Evolutionary conservation across 1,140 invertebrate genomes (phyloP), one percentile per base, ranked within the genome.

Genomic region (Bombus affinis): DNA sequence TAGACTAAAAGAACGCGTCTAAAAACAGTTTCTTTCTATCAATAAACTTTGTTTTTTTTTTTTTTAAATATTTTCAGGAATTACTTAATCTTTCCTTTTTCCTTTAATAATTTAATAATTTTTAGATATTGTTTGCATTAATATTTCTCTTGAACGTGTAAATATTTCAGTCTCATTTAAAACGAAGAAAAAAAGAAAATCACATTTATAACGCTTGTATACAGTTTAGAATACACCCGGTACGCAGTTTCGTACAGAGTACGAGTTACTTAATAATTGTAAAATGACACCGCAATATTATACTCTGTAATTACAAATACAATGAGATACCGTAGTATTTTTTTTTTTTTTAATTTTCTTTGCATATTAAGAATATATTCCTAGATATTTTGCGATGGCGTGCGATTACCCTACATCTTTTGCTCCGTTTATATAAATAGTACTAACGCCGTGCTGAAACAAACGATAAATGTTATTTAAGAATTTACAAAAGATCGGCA

Each of bases 361-460:
- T 91, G 92, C 91, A 94, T 93, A 94, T 92, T 92, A 93, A 92
- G 91, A 94, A 94, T 94, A 93, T 83, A 89, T 90, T 78, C 86
- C 91, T 92, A 92, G 91, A 88, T 91, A 92, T 84, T 90, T 91
- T 92, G 91, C 91, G 92, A 84, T 90, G 90, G 86, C 89, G 88
- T 91, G 90, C 89, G 89, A 91, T 87, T 85, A 84, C 88, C 85
- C 87, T 91, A 88, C 92, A 90, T 87, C 83, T 90, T 89, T 86
- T 89, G 82, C 86, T 81, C 35, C 37, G 39, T 66, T 66, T 39
- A 75, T 75, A 44, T 62, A 72, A 75, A 42, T 74, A 65, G 80
- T 81, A 76, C 82, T 88, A 81, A 53, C 47, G 57, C n/a, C 32
- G 47, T 85, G 32, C 59, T 74, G 47, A 62, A 65, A 81, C 28